These are phyloP conservation scores for Procapra przewalskii DNA, from an alignment of 2,113 vertebrate species.

Conservation along the genomic window DNA sequence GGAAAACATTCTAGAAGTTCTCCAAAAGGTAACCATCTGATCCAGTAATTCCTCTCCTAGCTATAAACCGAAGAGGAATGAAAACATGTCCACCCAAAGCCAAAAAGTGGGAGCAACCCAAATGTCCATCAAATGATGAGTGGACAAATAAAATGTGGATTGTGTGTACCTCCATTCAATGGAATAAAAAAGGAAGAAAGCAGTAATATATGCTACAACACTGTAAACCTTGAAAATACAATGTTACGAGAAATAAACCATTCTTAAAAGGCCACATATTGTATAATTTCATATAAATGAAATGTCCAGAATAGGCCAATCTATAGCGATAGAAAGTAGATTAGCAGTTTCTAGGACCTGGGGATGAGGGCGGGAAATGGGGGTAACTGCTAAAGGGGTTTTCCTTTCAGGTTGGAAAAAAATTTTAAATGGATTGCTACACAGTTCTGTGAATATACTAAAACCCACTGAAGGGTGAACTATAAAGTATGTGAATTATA, in stretches of 20 bases:
- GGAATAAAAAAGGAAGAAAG: background rate
- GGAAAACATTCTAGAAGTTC: background rate
- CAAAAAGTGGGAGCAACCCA: background rate
- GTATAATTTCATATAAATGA: background rate
- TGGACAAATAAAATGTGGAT: background rate
- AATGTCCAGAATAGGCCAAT: background rate
- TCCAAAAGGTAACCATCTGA: background rate
- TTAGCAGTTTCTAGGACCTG: background rate
- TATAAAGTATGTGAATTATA: background rate
- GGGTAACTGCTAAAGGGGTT: background rate
- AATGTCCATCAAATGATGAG: background rate
- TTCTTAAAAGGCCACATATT: background rate
- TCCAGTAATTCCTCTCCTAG: background rate
- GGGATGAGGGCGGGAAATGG: background rate
- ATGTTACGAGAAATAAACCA: background rate
- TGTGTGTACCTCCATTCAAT: background rate
- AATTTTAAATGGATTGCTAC: background rate
- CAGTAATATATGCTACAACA: background rate
- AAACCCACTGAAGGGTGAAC: background rate
- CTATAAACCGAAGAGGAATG: background rate
- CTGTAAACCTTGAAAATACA: background rate
- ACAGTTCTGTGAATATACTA: constrained; percentile 6
- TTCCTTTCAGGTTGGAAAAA: background rate
- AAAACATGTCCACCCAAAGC: background rate
- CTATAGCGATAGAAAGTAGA: background rate